Percentiles rank a stretch among this genome's conserved stretches.
Conservation (phyloP, 2,113 vertebrate species). For the Circaetus cinerascens region DNA sequence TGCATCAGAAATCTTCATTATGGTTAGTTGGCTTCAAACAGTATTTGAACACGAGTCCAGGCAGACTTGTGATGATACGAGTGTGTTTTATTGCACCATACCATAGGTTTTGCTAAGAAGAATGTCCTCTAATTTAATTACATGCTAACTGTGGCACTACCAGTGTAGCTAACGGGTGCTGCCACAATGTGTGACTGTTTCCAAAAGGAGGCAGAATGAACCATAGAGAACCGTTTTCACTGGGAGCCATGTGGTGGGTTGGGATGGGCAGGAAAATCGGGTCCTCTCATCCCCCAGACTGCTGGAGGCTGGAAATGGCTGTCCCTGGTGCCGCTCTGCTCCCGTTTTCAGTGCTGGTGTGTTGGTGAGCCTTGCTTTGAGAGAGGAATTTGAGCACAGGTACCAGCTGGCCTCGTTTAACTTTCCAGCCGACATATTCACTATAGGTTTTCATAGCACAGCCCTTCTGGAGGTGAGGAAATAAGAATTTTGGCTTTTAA, state of each 20-base stretch:
- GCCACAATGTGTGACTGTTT: accelerated
- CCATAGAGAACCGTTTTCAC: accelerated
- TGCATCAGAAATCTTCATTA: neutral
- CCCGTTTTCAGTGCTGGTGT: accelerated
- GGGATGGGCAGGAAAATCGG: neutral
- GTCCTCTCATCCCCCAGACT: accelerated
- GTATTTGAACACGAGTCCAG: accelerated
- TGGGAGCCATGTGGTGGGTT: accelerated
- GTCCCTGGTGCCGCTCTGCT: neutral
- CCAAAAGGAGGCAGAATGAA: neutral
- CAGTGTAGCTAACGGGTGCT: accelerated
- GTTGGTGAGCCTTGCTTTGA: neutral
- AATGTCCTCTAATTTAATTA: no score
- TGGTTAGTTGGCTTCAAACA: neutral
- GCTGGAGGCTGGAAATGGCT: neutral
- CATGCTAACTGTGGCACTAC: accelerated
- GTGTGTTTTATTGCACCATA: neutral
- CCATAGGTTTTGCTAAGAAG: accelerated
- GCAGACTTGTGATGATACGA: neutral
- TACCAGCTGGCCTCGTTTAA: accelerated
- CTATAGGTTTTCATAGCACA: neutral
- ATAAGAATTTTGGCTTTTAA: neutral
- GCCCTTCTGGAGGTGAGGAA: neutral
- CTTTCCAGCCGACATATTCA: accelerated
- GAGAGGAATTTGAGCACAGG: neutral